Percentiles rank a stretch among this genome's conserved stretches.
These are phyloP conservation scores for Fragum fragum DNA, from an alignment of 2,888 invertebrate species.

Conservation along the genomic window DNA sequence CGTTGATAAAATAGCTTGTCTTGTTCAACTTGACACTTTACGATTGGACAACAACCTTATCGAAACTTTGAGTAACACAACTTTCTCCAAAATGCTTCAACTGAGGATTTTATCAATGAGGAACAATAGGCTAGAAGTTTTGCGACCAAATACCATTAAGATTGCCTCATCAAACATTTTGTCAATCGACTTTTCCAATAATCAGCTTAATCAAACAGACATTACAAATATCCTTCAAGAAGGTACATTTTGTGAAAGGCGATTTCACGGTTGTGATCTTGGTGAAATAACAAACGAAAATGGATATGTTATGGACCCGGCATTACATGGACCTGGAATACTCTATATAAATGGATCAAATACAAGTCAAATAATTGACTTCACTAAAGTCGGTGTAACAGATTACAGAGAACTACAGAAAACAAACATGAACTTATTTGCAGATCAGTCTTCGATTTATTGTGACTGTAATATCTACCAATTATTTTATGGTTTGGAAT, in stretches of 20 bases:
- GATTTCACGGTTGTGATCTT: constrained; percentile 31
- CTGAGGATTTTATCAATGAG: constrained; percentile 39
- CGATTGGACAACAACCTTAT: constrained; percentile 36
- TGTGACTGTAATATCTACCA: constrained; percentile 22
- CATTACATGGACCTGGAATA: constrained; percentile 37
- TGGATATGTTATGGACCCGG: neutral
- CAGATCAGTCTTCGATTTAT: neutral
- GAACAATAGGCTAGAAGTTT: constrained; percentile 17
- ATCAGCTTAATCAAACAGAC: constrained; percentile 37
- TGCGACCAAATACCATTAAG: constrained; percentile 32
- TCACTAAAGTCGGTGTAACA: constrained; percentile 14
- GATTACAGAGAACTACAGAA: constrained; percentile 16
- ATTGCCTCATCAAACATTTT: constrained; percentile 33
- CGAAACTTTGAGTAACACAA: constrained; percentile 27
- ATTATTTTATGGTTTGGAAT: neutral
- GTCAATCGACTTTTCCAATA: constrained; percentile 34
- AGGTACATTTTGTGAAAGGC: constrained; percentile 40
- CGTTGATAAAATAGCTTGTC: constrained; percentile 22
- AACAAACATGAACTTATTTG: neutral
- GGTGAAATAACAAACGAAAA: neutral
- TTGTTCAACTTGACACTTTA: constrained; percentile 40
- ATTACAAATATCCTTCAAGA: constrained; percentile 36
- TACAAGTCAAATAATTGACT: constrained; percentile 31
- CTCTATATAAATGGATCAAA: constrained; percentile 13
- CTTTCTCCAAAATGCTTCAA: constrained; percentile 35